Conservation (phyloP, 2,888 invertebrate species). For the Thumatha senex region DNA sequence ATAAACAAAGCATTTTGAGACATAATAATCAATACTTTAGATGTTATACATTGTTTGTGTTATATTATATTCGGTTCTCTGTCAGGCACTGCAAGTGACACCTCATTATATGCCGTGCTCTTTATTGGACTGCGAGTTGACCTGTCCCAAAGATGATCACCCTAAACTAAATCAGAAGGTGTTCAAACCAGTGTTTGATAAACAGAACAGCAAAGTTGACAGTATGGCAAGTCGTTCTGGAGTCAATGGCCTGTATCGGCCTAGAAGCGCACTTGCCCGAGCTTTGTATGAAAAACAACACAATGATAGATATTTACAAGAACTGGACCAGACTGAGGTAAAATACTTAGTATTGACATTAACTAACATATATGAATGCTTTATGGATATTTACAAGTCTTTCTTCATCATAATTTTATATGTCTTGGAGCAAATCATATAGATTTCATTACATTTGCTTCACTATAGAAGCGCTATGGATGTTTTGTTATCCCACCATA, state of each 20-base stretch:
- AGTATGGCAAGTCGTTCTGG: constrained; percentile 61
- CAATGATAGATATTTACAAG: constrained; percentile 86
- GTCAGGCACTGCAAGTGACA: constrained; percentile 35
- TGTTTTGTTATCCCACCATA: too few relatives aligned
- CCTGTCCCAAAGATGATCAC: constrained; percentile 47
- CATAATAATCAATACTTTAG: constrained; percentile 35
- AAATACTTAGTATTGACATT: constrained; percentile 23
- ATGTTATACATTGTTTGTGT: constrained; percentile 44
- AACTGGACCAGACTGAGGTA: constrained; percentile 88
- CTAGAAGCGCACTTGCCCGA: constrained; percentile 88
- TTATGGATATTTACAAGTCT: too few relatives aligned
- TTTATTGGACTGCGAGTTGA: constrained; percentile 54
- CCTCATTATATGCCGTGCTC: constrained; percentile 49
- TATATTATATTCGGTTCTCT: constrained; percentile 34
- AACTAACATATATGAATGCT: too few relatives aligned
- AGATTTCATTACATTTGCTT: too few relatives aligned
- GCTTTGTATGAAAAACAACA: constrained; percentile 88
- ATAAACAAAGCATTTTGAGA: constrained; percentile 14
- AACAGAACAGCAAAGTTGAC: constrained; percentile 29
- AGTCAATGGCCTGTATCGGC: constrained; percentile 81
- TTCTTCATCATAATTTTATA: too few relatives aligned
- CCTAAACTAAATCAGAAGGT: constrained; percentile 34
- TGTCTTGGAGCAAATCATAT: too few relatives aligned
- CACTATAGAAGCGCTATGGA: too few relatives aligned
- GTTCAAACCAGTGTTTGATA: constrained; percentile 31